These are phyloP conservation scores for Sphenodon punctatus DNA, from an alignment of 2,797 vertebrate genomes.

Conservation along the genomic window DNA sequence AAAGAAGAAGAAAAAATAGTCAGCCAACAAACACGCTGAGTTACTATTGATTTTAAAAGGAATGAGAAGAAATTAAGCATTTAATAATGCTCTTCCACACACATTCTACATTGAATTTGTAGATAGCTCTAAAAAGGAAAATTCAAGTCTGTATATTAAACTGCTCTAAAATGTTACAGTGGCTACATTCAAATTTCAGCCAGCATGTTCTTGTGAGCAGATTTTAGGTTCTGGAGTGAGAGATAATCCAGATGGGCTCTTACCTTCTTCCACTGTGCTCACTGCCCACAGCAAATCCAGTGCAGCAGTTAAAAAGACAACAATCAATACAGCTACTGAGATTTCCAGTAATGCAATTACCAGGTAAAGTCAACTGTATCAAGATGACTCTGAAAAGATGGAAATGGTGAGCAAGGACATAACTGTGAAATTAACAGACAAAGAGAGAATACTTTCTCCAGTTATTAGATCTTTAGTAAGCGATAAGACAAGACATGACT, in stretches of 20 bases:
- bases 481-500: too few relatives aligned
- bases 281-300: slow-evolving; percentile 75
- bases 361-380: background rate
- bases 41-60: background rate
- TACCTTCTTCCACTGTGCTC: slow-evolving; percentile 94
- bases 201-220: background rate
- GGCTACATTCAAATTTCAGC: background rate
- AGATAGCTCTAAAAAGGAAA: background rate
- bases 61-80: background rate
- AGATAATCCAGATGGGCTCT: slow-evolving; percentile 24
- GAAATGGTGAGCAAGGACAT: background rate
- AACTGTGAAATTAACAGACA: background rate
- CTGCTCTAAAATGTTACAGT: too few relatives aligned
- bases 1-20: background rate
- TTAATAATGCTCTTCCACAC: background rate
- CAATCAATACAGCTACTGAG: slow-evolving; percentile 13
- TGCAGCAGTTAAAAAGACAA: slow-evolving; percentile 58
- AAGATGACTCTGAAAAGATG: background rate
- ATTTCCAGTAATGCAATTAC: background rate
- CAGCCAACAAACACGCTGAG: background rate
- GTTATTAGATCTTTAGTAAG: too few relatives aligned
- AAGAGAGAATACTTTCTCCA: too few relatives aligned
- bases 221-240: background rate
- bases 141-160: background rate
- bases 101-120: background rate